Evolutionary conservation across 2,113 vertebrate genomes (phyloP), one percentile per base, ranked within the genome.

Genomic region (Podarcis raffonei): DNA sequence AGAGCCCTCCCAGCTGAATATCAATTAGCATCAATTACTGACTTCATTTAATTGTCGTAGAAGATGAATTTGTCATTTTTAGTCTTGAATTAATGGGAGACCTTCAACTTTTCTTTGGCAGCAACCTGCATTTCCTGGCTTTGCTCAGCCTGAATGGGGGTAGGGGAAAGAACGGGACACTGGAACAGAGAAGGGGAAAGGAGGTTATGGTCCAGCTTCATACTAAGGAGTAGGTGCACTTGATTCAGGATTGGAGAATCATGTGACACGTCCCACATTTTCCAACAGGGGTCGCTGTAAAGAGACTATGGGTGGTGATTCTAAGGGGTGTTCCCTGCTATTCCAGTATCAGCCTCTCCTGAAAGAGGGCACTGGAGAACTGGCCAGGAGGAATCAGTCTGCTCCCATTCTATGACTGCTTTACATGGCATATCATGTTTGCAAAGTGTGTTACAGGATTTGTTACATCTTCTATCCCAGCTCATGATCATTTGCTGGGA

Each of bases 21-120:
- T 98, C 97, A 98, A 98, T 98, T 97, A 98, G 96, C 97, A 97
- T 98, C 97, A 98, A 98, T 98, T 98, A 98, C 97, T 94, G 97
- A 98, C 97, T 98, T 98, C 97, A 98, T 98, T 97, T 98, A 98
- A 98, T 98, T 97, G 97, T 97, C 96, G 95, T 97, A 97, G 97
- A 97, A 97, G 97, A 98, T 97, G 97, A 98, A 98, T 97, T 97
- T 97, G 97, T 97, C 97, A 98, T 97, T 98, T 98, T 98, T 97
- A 97, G 97, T 97, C 97, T 96, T 96, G 97, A 98, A 97, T 98
- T 98, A 98, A 98, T 97, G 97, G 96, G 96, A 96, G 95, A 97
- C 97, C 97, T 98, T 98, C 97, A 98, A 97, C 97, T 98, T 97
- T 97, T 95, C 96, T 92, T 96, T 97, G 96, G 97, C 97, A 97